Evolutionary conservation across 2,888 invertebrate genomes (phyloP).

Genomic region (Metopia argyrocephala): DNA sequence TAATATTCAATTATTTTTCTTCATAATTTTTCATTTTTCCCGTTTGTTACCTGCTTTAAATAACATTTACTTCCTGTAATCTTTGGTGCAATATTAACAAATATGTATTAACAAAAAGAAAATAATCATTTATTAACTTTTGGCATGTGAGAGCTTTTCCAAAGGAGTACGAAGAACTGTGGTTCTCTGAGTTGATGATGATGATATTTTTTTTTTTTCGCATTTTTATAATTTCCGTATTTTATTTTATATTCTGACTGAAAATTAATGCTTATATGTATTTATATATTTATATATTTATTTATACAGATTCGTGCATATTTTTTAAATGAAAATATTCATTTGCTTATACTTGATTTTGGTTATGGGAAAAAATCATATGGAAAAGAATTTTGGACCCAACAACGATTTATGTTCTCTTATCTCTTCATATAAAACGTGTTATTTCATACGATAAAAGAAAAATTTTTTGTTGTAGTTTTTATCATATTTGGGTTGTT

Average conservation of each 20-base stretch:
- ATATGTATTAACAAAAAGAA: too few species aligned
- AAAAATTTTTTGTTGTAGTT: slow-evolving; percentile 32
- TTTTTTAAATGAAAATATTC: slow-evolving; percentile 1
- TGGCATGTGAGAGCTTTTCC: slow-evolving; percentile 46
- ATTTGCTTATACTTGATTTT: slow-evolving; percentile 33
- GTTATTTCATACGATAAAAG: slow-evolving; percentile 37
- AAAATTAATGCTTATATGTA: background rate
- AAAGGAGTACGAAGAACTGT: slow-evolving; percentile 38
- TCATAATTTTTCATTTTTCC: background rate
- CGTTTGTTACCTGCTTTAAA: background rate
- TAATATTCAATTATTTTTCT: background rate
- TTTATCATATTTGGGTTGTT: background rate
- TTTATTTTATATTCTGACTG: too few species aligned
- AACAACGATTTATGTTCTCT: background rate
- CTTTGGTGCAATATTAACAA: too few species aligned
- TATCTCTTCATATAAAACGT: slow-evolving; percentile 46
- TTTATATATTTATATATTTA: background rate
- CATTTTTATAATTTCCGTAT: slow-evolving; percentile 56
- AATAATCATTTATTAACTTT: slow-evolving; percentile 61
- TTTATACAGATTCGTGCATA: background rate
- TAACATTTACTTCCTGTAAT: slow-evolving; percentile 37
- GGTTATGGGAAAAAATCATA: too few species aligned
- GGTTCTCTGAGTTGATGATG: slow-evolving; percentile 14
- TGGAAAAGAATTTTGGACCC: slow-evolving; percentile 49
- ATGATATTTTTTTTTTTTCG: slow-evolving; percentile 28